phyloP scores from a whole-genome alignment of 2,888 invertebrate species.

The Hetaerina titia region DNA sequence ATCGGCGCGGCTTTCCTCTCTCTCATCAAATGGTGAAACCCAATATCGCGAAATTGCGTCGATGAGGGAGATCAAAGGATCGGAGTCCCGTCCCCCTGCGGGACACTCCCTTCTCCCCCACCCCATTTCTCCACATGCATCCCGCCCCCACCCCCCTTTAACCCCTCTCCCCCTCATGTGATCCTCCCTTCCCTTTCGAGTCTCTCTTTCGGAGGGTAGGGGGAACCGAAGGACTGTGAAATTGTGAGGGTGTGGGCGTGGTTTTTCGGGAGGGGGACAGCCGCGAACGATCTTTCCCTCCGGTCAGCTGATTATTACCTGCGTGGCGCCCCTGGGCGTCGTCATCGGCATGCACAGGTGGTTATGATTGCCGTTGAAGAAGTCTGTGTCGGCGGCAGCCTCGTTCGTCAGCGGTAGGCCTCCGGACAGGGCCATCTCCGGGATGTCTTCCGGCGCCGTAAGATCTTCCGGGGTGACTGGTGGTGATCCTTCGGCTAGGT shows the following conservation, averaged over 20 bases:
- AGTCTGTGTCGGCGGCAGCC: neutral
- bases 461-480: constrained; percentile 42
- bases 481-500: constrained; percentile 32
- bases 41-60: constrained; percentile 32
- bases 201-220: neutral
- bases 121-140: neutral
- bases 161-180: neutral
- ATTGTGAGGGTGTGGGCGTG: constrained; percentile 37
- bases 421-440: neutral
- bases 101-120: neutral
- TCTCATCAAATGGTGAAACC: neutral
- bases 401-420: neutral
- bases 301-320: constrained; percentile 53
- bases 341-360: constrained; percentile 44
- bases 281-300: neutral
- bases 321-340: neutral
- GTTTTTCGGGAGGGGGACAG: neutral
- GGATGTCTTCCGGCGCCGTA: neutral
- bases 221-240: neutral
- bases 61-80: constrained; percentile 37
- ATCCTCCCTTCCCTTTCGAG: neutral
- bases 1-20: neutral
- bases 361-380: neutral
- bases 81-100: neutral
- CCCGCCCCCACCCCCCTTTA: neutral